phyloP scores from a whole-genome alignment of 2,113 vertebrate species.

The Casuarius casuarius region DNA sequence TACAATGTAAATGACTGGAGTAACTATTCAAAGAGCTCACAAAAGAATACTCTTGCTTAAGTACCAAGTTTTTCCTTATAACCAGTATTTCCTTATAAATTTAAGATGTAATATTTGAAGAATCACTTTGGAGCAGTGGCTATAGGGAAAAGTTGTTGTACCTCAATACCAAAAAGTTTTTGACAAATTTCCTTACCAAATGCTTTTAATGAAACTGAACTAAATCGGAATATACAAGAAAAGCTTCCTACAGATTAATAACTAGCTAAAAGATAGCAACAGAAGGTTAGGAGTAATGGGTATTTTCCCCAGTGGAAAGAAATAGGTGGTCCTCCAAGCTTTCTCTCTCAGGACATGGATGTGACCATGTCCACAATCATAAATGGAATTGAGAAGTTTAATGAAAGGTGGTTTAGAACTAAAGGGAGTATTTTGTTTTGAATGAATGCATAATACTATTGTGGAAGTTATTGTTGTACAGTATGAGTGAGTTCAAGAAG shows the following conservation, averaged over 20 bases:
- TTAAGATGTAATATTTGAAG: neutral
- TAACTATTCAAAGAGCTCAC: neutral
- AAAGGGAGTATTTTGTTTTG: neutral
- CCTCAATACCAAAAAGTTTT: neutral
- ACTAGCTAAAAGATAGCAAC: neutral
- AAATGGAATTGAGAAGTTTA: neutral
- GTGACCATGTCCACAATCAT: neutral
- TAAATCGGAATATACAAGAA: neutral
- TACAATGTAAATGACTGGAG: neutral
- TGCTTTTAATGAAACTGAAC: neutral
- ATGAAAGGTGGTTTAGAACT: neutral
- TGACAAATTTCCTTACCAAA: neutral
- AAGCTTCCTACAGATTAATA: neutral
- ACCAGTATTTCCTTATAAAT: neutral
- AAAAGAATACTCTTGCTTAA: neutral
- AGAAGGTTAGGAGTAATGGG: neutral
- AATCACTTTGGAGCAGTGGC: neutral
- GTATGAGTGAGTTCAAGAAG: neutral
- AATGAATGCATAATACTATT: neutral
- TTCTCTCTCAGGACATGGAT: neutral
- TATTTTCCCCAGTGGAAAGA: neutral
- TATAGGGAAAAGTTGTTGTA: neutral
- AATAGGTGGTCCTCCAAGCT: neutral
- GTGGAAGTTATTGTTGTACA: neutral
- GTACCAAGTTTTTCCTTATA: neutral